Evolutionary conservation across 2,113 vertebrate genomes (phyloP).

Genomic region (Myrmophylax atrothorax): DNA sequence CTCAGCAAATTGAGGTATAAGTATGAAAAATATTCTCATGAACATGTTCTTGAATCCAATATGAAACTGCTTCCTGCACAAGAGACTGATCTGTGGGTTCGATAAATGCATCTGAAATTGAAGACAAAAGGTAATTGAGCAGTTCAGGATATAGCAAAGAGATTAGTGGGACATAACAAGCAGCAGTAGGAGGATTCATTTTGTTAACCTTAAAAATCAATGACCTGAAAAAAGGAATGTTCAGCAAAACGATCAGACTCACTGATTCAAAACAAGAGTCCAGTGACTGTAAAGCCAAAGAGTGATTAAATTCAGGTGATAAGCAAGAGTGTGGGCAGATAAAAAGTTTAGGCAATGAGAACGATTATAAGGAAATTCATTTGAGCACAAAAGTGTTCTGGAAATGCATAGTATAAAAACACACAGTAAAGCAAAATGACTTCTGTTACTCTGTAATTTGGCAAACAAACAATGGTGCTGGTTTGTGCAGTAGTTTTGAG

Average conservation of each 20-base stretch:
- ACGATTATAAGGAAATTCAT: not conserved
- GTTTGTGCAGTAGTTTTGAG: not conserved
- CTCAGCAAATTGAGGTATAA: conserved; percentile 39
- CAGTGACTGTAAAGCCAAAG: not conserved
- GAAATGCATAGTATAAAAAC: not conserved
- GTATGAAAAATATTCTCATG: not conserved
- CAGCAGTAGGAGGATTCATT: conserved; percentile 43
- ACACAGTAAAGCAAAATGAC: not conserved
- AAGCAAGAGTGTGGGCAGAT: not conserved
- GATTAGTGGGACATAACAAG: not conserved
- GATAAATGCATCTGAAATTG: conserved; percentile 31
- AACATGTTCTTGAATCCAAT: not conserved
- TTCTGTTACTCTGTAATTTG: not conserved
- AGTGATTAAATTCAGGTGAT: not conserved
- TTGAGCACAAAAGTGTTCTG: not conserved
- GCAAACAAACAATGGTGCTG: not conserved
- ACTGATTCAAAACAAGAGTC: conserved; percentile 35
- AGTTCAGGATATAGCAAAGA: not conserved
- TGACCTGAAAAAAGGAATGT: conserved; percentile 66
- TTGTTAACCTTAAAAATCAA: conserved; percentile 54
- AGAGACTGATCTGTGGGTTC: not conserved
- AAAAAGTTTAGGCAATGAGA: not conserved
- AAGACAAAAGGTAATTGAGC: conserved; percentile 60
- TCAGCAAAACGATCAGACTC: conserved; percentile 37
- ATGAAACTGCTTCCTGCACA: conserved; percentile 27